Conservation (phyloP, 2,797 vertebrate species). For the Scleropages formosus region DNA sequence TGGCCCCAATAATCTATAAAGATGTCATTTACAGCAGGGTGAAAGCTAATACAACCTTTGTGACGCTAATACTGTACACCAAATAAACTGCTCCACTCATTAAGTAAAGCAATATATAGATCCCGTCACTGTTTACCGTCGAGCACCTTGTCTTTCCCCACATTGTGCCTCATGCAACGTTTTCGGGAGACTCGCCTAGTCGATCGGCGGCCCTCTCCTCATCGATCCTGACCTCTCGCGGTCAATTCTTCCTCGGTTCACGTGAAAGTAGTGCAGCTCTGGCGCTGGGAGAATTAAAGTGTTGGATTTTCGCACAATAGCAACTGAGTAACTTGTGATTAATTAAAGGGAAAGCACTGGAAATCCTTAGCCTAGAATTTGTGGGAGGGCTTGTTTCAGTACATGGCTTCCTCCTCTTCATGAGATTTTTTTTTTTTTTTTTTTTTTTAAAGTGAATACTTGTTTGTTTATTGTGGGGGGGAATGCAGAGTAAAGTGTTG, state of each 20-base stretch:
- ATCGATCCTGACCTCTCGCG: not conserved
- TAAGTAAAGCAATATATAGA: not conserved
- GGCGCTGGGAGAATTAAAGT: too few relatives aligned
- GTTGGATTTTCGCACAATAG: too few relatives aligned
- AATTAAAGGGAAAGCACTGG: too few relatives aligned
- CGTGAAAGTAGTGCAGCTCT: too few relatives aligned
- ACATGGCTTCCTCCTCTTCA: too few relatives aligned
- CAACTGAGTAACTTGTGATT: too few relatives aligned
- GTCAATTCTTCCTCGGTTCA: not conserved
- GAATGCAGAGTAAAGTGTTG: too few relatives aligned
- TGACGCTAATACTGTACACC: not conserved
- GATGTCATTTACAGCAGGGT: not conserved
- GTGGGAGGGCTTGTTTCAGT: too few relatives aligned
- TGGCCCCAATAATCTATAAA: not conserved
- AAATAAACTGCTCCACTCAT: not conserved
- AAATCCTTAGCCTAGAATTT: too few relatives aligned
- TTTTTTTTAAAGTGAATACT: too few relatives aligned
- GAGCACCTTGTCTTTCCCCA: not conserved
- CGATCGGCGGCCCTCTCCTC: not conserved
- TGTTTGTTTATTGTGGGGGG: too few relatives aligned
- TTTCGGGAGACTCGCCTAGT: not conserved
- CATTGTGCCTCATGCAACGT: not conserved
- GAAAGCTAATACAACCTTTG: not conserved
- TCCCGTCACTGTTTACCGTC: not conserved
- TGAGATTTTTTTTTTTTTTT: too few relatives aligned